Conservation (phyloP, 2,113 vertebrate species). For the Geococcyx californianus region DNA sequence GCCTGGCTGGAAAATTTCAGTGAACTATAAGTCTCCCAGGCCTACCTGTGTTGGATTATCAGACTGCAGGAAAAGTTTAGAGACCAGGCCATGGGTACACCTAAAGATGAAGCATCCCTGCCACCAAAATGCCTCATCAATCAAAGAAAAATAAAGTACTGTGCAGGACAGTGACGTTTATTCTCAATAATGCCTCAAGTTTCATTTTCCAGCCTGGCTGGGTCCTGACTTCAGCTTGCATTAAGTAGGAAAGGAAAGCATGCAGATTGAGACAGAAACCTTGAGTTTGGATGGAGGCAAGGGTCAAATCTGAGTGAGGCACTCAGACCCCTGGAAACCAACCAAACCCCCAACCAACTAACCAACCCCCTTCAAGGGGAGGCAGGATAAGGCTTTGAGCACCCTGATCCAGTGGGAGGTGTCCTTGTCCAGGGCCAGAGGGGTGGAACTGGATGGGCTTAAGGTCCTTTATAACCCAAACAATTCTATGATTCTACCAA, state of each 20-base stretch:
- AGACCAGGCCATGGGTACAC: fast-evolving
- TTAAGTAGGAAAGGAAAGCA: neutral
- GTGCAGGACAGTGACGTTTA: neutral
- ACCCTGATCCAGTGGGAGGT: too few species aligned
- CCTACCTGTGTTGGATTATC: too few species aligned
- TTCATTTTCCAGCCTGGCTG: neutral
- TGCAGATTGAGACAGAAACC: neutral
- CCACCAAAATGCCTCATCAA: neutral
- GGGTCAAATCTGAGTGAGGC: fast-evolving
- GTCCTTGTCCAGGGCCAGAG: too few species aligned
- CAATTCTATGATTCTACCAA: too few species aligned
- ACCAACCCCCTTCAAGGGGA: too few species aligned
- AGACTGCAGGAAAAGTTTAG: neutral
- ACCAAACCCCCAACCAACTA: too few species aligned
- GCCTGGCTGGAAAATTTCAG: neutral
- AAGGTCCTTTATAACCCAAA: too few species aligned
- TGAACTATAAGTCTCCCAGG: fast-evolving
- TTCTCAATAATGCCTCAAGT: neutral
- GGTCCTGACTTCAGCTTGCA: neutral
- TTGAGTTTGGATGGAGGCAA: fast-evolving
- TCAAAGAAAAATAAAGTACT: neutral
- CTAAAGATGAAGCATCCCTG: neutral
- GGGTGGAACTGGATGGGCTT: too few species aligned
- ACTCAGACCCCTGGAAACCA: neutral
- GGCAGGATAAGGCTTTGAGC: too few species aligned